Evolutionary conservation across 2,888 invertebrate species (phyloP), one percentile per base, ranked within the genome.

Genomic region (Lithophane ornitopus): DNA sequence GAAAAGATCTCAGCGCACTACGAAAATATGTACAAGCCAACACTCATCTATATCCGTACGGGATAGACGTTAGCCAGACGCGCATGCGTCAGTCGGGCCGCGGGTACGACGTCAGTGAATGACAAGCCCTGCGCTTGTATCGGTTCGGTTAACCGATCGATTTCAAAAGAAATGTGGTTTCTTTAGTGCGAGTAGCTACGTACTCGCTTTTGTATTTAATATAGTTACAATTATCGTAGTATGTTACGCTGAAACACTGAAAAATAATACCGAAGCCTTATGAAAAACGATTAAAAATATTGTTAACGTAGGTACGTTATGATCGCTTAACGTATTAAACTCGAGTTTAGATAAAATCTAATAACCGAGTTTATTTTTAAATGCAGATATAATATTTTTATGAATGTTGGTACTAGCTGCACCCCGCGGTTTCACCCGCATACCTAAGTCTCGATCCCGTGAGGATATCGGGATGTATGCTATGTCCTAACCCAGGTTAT

Each of bases 1-100:
- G 89, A 94, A 94, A 94, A 95, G 94, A 92, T 91, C 92, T 90
- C 89, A 79, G 88, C 87, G 88, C 89, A 90, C 91, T 94, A 94
- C 89, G 92, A 94, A 94, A 93, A 93, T 93, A 93, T 92, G 91
- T 93, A 92, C 89, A 92, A 91, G 91, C 93, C 90, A 92, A 92
- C 91, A 91, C 89, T 93, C 95, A 93, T 94, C 93, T 95, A 92
- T 93, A 95, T 93, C 92, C 93, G 95, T 94, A 91, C 92, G 94
- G 93, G 91, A 94, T 95, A 96, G 95, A 96, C 95, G 93, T 93
- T 93, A 92, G 92, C 93, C 94, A 96, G 95, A 95, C 96, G 95
- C 96, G 96, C 96, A 96, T 96, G 96, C 96, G 96, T 95, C 93
- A 94, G 92, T 90, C 90, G 88, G 87, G 84, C 90, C 91, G 88